A percentile compares a stretch with the other conserved stretches of the same genome.
Conservation (phyloP, 2,888 invertebrate species). For the Cryptophagus acutangulus region DNA sequence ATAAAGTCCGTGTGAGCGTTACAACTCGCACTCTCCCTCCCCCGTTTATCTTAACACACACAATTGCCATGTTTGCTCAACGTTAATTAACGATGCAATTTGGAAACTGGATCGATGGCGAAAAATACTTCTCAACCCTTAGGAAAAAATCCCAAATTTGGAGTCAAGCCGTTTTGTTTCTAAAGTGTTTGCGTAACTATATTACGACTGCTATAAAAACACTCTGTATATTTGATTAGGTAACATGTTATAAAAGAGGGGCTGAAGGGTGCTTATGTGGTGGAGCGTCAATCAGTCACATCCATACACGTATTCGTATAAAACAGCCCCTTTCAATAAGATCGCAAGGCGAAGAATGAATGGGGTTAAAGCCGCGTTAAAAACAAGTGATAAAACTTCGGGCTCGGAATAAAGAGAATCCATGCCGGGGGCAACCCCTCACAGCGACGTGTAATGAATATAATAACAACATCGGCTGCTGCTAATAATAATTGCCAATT, state of each 20-base stretch:
- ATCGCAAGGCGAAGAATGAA: slow-evolving; percentile 18
- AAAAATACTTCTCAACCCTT: too few relatives aligned
- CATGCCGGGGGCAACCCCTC: slow-evolving; percentile 24
- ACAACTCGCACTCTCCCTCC: too few relatives aligned
- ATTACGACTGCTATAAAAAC: too few relatives aligned
- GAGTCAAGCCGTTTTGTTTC: too few relatives aligned
- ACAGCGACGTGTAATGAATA: slow-evolving; percentile 36
- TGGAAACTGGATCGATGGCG: too few relatives aligned
- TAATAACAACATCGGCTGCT: slow-evolving; percentile 39
- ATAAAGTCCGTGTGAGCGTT: too few relatives aligned
- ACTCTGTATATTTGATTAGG: slow-evolving; percentile 23
- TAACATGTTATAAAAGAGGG: slow-evolving; percentile 17
- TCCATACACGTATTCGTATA: background rate
- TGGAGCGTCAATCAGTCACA: slow-evolving; percentile 26
- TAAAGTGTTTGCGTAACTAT: too few relatives aligned
- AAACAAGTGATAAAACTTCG: slow-evolving; percentile 34
- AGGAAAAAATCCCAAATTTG: too few relatives aligned
- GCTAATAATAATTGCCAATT: slow-evolving; percentile 39
- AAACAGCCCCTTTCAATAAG: slow-evolving; percentile 23
- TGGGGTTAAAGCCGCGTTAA: slow-evolving; percentile 33
- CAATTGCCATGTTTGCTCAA: too few relatives aligned
- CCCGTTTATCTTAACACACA: too few relatives aligned
- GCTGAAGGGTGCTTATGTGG: slow-evolving; percentile 24
- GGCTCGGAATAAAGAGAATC: slow-evolving; percentile 19
- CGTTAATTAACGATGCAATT: too few relatives aligned